Base-by-base conservation (phyloP, 2,113 vertebrate genomes). In the Malaclemys terrapin region DNA sequence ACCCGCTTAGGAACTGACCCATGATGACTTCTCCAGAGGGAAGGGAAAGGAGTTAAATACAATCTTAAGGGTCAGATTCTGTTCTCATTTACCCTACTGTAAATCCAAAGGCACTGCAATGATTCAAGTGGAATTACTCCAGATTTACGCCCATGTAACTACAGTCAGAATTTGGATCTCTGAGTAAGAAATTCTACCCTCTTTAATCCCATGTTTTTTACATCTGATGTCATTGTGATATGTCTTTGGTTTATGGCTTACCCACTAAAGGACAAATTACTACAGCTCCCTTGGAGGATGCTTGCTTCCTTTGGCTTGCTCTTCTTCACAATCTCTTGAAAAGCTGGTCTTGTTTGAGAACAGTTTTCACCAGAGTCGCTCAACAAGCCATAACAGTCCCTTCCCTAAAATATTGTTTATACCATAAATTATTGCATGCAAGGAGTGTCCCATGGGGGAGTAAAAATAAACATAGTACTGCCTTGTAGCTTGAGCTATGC, bases 231-330 rank as follows among this genome's bases (percentile, higher is more conserved):
- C 12, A 45, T 78, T 29, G 6, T 78, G 42, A 27, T 45, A 27
- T 87, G 79, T 94, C 16, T 96, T 92, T 95, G 90, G 88, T 89
- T 94, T 95, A 62, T 88, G 87, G 92, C 95, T 90, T 89, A 83
- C 25, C 31, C 42, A 45, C 92, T 89, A 94, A 97, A 93, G 69
- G 94, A 93, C 92, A 94, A 96, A 96, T 96, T 96, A 65, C 82
- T 95, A 89, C 85, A 76, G 50, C 88, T 96, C 92, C 95, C 92
- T 97, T 92, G 10, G 25, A 96, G 95, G 96, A 90, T 93, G 90
- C 52, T 52, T 89, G 31, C 47, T 59, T 81, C 85, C 95, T 93
- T 96, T 81, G 83, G 86, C 93, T 95, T 85, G 57, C 89, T 76
- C 85, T 93, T 95, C 16, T 87, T 94, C 85, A 85, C 75, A 53